Percentiles rank a stretch among this genome's conserved stretches.
These are phyloP conservation scores for Mesocentrotus franciscanus DNA, from an alignment of 53 echinoderm and acorn worm species.

Conservation along the genomic window DNA sequence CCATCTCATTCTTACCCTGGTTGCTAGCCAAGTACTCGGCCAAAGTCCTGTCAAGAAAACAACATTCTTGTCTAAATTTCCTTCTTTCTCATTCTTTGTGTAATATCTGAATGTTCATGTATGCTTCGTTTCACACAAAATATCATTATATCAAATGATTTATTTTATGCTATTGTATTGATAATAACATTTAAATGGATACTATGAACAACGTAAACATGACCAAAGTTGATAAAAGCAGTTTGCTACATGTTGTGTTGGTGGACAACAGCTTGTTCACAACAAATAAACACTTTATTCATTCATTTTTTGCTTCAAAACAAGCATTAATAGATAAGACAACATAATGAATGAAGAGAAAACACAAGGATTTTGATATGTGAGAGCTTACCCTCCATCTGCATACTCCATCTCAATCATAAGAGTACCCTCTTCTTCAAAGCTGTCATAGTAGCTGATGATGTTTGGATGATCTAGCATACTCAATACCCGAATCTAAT, in stretches of 20 bases:
- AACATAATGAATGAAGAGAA: background rate
- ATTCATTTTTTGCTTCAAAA: background rate
- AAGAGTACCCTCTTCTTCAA: slow-evolving; percentile 98
- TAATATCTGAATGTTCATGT: no score
- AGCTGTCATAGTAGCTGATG: slow-evolving; percentile 99
- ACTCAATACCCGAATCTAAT: slow-evolving; percentile 90
- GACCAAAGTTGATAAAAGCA: no score
- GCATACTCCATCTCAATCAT: slow-evolving; percentile 99
- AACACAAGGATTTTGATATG: background rate
- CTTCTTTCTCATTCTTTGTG: no score
- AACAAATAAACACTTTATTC: background rate
- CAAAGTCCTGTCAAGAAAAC: slow-evolving; percentile 76
- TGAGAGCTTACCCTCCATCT: slow-evolving; percentile 90
- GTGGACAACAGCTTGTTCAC: no score
- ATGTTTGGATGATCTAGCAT: slow-evolving; percentile 99
- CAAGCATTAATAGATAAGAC: background rate
- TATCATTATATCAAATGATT: no score
- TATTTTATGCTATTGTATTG: no score
- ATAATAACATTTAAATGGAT: no score
- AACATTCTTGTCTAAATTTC: background rate
- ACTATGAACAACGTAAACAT: no score
- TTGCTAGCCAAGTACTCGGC: slow-evolving; percentile 85
- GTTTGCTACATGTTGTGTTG: no score
- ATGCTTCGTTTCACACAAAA: no score
- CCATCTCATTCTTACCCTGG: slow-evolving; percentile 91